Evolutionary conservation across 1,140 invertebrate genomes (phyloP).

Genomic region (Acromyrmex echinatior): DNA sequence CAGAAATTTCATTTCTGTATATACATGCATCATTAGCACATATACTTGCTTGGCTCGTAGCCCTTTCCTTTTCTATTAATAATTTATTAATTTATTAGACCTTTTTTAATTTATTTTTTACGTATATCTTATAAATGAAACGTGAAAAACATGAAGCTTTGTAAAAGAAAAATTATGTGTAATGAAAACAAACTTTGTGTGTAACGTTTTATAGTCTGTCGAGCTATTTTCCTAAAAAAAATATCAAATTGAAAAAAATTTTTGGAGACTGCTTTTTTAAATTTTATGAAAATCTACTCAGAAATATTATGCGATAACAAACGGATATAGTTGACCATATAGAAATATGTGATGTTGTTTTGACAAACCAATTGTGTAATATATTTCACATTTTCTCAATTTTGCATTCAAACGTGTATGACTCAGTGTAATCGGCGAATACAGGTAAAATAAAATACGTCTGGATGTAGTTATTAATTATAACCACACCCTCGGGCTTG

Average conservation of each 20-base stretch:
- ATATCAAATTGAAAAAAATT: not conserved
- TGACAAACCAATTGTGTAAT: not conserved
- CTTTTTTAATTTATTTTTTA: no score
- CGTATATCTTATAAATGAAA: not conserved
- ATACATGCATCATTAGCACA: no score
- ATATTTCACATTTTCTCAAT: not conserved
- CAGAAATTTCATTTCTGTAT: no score
- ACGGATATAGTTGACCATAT: not conserved
- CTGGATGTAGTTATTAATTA: conserved; percentile 29
- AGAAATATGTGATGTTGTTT: not conserved
- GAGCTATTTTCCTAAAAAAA: not conserved
- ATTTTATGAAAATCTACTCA: not conserved
- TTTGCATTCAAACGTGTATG: not conserved
- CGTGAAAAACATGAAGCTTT: not conserved
- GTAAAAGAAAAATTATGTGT: not conserved
- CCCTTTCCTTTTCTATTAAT: no score
- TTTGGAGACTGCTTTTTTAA: not conserved
- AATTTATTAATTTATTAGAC: no score
- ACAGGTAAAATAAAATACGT: not conserved
- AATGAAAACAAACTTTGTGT: not conserved
- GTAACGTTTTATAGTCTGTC: not conserved
- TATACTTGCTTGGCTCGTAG: no score
- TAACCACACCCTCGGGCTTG: conserved; percentile 61
- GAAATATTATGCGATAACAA: not conserved
- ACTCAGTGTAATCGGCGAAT: not conserved